Evolutionary conservation across 2,113 vertebrate species (phyloP).

Genomic region (Tretioscincus oriximinensis): DNA sequence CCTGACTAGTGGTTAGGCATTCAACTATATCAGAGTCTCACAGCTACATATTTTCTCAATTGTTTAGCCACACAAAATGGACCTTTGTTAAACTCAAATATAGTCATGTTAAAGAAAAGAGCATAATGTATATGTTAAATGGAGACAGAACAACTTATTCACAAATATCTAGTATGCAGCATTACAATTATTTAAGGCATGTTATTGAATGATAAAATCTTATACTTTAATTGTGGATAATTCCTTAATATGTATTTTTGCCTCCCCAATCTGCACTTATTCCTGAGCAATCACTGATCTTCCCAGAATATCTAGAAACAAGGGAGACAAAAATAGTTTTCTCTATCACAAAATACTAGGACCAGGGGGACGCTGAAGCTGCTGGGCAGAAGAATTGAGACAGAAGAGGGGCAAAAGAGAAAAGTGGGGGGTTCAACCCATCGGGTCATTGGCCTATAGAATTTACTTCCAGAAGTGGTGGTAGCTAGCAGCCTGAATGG

Average conservation of each 20-base stretch:
- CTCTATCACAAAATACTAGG: no score
- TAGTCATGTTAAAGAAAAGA: not conserved
- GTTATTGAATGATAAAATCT: not conserved
- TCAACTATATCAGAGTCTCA: not conserved
- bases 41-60: not conserved
- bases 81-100: not conserved
- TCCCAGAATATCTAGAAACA: not conserved
- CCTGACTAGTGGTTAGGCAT: not conserved
- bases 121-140: not conserved
- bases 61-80: not conserved
- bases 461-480: no score
- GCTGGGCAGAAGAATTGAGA: no score
- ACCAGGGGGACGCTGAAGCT: no score
- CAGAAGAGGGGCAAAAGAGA: no score
- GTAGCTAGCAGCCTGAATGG: no score
- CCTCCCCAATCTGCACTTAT: not conserved
- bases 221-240: not conserved
- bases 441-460: no score
- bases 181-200: not conserved
- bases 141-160: not conserved
- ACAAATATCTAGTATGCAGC: not conserved
- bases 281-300: not conserved
- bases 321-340: no score
- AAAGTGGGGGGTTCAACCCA: no score
- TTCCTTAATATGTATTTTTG: not conserved